These are phyloP conservation scores for Muricea muricata DNA, from an alignment of 92 coral and sea anemone species.

Conservation along the genomic window DNA sequence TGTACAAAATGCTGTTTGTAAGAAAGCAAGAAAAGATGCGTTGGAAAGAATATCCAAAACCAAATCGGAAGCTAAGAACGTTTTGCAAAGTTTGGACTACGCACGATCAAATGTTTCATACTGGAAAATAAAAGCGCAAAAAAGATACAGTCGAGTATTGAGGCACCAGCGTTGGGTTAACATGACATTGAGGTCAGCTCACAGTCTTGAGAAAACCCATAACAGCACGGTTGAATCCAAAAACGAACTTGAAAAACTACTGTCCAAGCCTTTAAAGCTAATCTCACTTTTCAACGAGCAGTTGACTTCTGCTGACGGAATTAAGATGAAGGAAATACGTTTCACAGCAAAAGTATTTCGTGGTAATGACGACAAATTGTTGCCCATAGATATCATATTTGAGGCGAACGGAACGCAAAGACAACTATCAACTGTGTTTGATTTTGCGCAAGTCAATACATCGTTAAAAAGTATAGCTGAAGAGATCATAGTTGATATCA, in stretches of 20 bases:
- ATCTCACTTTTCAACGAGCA: not conserved
- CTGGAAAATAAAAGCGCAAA: constrained; percentile 59
- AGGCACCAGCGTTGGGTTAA: constrained; percentile 44
- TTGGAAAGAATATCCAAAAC: constrained; percentile 44
- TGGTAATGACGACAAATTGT: not conserved
- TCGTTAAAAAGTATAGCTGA: constrained; percentile 42
- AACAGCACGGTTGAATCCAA: constrained; percentile 39
- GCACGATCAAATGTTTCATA: constrained; percentile 39
- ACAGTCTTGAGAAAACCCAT: constrained; percentile 36
- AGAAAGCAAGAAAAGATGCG: constrained; percentile 57
- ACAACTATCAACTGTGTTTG: constrained; percentile 23
- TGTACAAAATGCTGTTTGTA: constrained; percentile 63
- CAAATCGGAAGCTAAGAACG: constrained; percentile 36
- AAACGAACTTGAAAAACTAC: not conserved
- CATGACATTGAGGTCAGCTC: constrained; percentile 45
- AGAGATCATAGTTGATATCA: not conserved
- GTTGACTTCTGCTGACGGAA: not conserved
- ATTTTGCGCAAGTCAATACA: constrained; percentile 24
- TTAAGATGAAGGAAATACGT: not conserved
- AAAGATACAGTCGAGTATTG: constrained; percentile 37
- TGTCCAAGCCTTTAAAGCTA: constrained; percentile 3
- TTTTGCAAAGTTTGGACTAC: constrained; percentile 43
- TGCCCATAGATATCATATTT: constrained; percentile 8
- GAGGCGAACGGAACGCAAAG: not conserved
- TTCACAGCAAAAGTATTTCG: not conserved